phyloP scores from a whole-genome alignment of 2,113 vertebrate species.

The Poecile atricapillus region DNA sequence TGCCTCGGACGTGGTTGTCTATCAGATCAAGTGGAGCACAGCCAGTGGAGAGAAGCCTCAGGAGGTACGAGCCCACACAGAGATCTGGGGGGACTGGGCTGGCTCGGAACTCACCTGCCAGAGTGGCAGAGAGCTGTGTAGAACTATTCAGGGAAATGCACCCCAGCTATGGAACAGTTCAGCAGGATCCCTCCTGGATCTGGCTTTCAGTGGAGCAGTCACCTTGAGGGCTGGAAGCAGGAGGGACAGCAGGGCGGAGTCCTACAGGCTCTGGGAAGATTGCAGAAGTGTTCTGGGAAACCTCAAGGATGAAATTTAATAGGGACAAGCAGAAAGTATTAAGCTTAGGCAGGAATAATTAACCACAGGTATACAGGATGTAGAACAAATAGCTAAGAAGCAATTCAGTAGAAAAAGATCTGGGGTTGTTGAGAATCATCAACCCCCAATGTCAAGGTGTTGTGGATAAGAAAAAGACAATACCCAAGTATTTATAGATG shows the following conservation, averaged over 20 bases:
- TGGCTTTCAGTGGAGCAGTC: neutral
- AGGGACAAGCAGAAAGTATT: slow-evolving; percentile 41
- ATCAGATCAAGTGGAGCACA: slow-evolving; percentile 91
- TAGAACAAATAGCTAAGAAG: slow-evolving; percentile 21
- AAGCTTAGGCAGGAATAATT: slow-evolving; percentile 67
- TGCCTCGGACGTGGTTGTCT: slow-evolving; percentile 82
- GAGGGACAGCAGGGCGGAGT: neutral
- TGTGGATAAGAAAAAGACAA: neutral
- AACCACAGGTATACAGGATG: slow-evolving; percentile 40
- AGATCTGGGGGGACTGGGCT: neutral
- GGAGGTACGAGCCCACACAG: slow-evolving; percentile 70
- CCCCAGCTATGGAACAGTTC: neutral
- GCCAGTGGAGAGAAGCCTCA: slow-evolving; percentile 81
- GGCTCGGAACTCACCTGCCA: neutral
- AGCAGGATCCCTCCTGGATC: neutral
- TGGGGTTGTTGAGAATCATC: neutral
- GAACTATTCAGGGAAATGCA: neutral
- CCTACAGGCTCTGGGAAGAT: neutral
- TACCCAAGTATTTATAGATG: neutral
- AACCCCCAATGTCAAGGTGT: slow-evolving; percentile 8
- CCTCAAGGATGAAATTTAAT: slow-evolving; percentile 53
- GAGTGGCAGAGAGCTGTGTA: neutral
- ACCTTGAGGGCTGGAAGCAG: neutral
- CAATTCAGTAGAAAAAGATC: slow-evolving; percentile 47
- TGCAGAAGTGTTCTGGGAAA: slow-evolving; percentile 21